Conservation (phyloP, 53 echinoderm and acorn worm species). For the Temnopleurus reevesii region DNA sequence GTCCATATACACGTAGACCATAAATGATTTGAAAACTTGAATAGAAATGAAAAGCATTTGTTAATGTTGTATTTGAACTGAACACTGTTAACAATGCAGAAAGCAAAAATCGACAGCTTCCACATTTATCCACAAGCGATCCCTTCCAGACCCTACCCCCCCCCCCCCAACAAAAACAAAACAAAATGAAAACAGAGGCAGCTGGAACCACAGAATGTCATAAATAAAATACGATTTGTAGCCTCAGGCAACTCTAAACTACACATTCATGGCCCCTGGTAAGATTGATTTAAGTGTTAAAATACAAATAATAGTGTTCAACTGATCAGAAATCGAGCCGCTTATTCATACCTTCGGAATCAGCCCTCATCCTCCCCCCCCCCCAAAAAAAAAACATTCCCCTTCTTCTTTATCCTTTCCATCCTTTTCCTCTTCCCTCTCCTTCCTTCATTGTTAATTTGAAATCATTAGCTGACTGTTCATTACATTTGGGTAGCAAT, state of each 20-base stretch:
- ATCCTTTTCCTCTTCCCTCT: no score
- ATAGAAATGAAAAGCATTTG: no score
- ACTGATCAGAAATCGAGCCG: not conserved
- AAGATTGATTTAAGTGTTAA: not conserved
- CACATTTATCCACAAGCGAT: not conserved
- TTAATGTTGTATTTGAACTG: no score
- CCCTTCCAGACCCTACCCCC: not conserved
- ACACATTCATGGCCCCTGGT: not conserved
- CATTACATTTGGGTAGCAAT: no score
- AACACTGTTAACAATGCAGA: not conserved
- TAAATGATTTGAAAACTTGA: no score
- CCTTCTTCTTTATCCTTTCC: no score
- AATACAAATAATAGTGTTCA: not conserved
- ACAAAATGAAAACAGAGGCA: not conserved
- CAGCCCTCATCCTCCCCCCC: no score
- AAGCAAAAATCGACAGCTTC: no score
- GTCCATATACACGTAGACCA: no score
- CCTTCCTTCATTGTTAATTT: no score
- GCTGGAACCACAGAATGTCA: slow-evolving; percentile 11
- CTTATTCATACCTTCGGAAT: not conserved
- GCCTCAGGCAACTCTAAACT: slow-evolving; percentile 3
- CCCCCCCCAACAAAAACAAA: not conserved
- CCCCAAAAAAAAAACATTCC: no score
- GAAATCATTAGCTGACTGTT: no score
- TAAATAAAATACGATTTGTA: not conserved